These are phyloP conservation scores for Alloscopus bannaensis DNA, from an alignment of 2,888 invertebrate genomes.

Conservation along the genomic window DNA sequence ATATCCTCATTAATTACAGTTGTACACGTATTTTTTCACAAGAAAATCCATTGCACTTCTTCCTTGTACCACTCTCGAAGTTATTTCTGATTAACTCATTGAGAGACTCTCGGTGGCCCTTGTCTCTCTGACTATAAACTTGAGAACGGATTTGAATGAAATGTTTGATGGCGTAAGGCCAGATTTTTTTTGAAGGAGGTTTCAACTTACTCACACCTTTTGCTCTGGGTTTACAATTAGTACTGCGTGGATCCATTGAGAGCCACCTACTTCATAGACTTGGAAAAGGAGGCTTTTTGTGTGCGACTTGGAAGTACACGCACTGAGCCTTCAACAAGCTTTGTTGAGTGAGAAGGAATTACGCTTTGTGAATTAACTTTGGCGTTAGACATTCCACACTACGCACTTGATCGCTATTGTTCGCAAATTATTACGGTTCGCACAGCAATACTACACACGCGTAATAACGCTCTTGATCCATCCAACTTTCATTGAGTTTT, in stretches of 20 bases:
- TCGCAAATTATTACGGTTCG: no score
- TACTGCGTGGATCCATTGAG: neutral
- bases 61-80: neutral
- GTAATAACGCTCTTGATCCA: no score
- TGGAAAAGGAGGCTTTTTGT: neutral
- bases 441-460: no score
- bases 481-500: no score
- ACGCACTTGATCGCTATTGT: no score
- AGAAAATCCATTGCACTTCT: neutral
- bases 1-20: conserved; percentile 54
- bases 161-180: conserved; percentile 55
- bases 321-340: neutral
- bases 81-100: neutral
- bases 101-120: neutral
- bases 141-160: conserved; percentile 16
- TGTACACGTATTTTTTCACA: conserved; percentile 21
- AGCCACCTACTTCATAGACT: no score
- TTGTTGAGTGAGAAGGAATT: neutral
- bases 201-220: neutral
- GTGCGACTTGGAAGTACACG: neutral
- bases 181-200: conserved; percentile 52
- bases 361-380: neutral
- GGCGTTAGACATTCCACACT: neutral
- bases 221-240: neutral
- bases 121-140: neutral